phyloP scores from a whole-genome alignment of 2,888 invertebrate genomes.

The Vannuccia rotundouncinata region DNA sequence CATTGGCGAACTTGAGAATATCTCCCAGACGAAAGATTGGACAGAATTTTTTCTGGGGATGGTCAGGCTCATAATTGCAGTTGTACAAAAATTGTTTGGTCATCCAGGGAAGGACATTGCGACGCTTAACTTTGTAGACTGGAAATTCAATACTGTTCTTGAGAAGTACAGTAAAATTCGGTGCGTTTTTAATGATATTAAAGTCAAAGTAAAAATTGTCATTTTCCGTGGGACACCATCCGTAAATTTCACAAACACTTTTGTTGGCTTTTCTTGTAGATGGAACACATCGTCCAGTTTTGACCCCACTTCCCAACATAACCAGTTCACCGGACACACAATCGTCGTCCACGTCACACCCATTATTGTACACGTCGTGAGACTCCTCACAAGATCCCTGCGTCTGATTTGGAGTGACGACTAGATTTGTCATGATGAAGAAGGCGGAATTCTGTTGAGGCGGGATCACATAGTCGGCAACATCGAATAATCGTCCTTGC shows the following conservation, averaged over 20 bases:
- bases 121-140: constrained; percentile 43
- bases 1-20: constrained; percentile 44
- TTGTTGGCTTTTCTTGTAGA: too few species aligned
- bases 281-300: constrained; percentile 31
- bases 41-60: constrained; percentile 49
- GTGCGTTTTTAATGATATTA: too few species aligned
- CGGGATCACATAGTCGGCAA: constrained; percentile 36
- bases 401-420: constrained; percentile 39
- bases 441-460: constrained; percentile 38
- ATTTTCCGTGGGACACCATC: constrained; percentile 35
- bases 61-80: constrained; percentile 45
- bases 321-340: constrained; percentile 23
- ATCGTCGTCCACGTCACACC: constrained; percentile 3
- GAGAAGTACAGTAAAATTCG: constrained; percentile 47
- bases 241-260: constrained; percentile 33
- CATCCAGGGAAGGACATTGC: constrained; percentile 49
- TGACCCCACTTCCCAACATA: constrained; percentile 16
- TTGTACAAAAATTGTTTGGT: constrained; percentile 47
- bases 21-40: constrained; percentile 53
- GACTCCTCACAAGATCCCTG: constrained; percentile 38
- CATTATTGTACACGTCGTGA: background rate
- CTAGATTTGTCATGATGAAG: constrained; percentile 39
- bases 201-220: constrained; percentile 35
- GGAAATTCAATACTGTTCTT: constrained; percentile 50
- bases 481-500: constrained; percentile 37